Evolutionary conservation across 2,888 invertebrate genomes (phyloP), one percentile per base, ranked within the genome.

Genomic region (Hemistola chrysoprasaria): DNA sequence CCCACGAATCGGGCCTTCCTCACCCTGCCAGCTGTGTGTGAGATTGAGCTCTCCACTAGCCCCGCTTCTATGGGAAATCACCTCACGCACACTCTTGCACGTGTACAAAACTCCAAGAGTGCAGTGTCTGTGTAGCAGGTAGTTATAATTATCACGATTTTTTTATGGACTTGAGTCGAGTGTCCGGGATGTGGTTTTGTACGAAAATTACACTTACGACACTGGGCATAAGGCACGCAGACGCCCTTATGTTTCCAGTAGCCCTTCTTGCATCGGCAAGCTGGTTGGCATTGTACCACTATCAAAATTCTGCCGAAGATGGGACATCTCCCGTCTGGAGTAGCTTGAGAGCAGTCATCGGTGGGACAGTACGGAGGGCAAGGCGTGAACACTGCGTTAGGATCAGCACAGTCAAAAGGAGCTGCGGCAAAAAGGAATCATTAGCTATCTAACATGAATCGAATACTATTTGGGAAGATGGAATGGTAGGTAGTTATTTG

Each of bases 291-390:
- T 6, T 59, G 49, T 0, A 62, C 24, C 0, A 58, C 62, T 0
- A 67, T 27, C 5, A 58, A 20, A 0, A 55, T 35, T 0, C 22
- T 0, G 8, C 52, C 56, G 6, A 49, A 27, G 2, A 26, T 6
- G 1, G 53, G 61, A 26, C 73, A 74, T 0, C 30, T 27, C 0
- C 63, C 70, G 4, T 54, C 50, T 2, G 51, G 49, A 1, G 64
- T 53, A 0, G 71, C 60, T 22, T 71, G 55, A 0, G 38, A 44
- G 50, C 77, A 78, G 44, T 58, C 60, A 7, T 76, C 75, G 1
- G 53, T 40, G 0, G 74, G 68, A 34, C 76, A 76, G 9, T 45
- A 55, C 1, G 65, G 40, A 0, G 77, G 71, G 11, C 77, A 78
- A 0, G 65, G 22, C 0, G 36, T 36, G 42, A 50, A 74, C 9